Evolutionary conservation across 2,888 invertebrate genomes (phyloP).

Genomic region (Tanaodytes sp.): DNA sequence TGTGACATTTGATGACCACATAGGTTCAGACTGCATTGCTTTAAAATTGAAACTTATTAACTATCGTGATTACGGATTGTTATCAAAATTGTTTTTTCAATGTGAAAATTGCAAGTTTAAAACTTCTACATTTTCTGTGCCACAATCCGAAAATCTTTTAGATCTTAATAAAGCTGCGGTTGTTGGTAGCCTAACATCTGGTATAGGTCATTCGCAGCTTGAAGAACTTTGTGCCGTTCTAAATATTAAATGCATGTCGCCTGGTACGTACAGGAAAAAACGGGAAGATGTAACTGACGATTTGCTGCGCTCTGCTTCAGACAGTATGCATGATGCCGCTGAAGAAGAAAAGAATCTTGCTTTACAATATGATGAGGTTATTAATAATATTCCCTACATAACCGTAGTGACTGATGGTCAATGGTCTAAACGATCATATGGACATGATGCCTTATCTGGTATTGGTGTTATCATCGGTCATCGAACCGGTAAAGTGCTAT

Average conservation of each 20-base stretch:
- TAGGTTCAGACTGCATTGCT: not conserved
- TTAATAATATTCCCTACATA: not conserved
- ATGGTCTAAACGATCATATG: not conserved
- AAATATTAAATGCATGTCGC: not conserved
- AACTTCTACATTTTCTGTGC: not conserved
- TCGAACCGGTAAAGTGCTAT: not conserved
- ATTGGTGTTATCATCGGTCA: not conserved
- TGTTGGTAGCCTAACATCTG: not conserved
- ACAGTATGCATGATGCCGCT: not conserved
- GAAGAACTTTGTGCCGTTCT: not conserved
- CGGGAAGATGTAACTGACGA: not conserved
- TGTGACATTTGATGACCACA: not conserved
- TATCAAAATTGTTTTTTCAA: not conserved
- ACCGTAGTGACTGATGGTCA: not conserved
- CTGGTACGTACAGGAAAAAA: not conserved
- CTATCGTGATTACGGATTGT: not conserved
- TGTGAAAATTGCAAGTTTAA: not conserved
- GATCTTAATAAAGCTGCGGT: not conserved
- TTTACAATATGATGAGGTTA: not conserved
- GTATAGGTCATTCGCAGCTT: not conserved
- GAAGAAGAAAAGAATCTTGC: not conserved
- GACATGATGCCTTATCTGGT: conserved; percentile 20
- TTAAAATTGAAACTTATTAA: not conserved
- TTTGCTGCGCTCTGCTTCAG: not conserved
- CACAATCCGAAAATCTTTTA: not conserved